Evolutionary conservation across 2,797 vertebrate genomes (phyloP), one percentile per base, ranked within the genome.

Genomic region (Enteromius trimaculatus): DNA sequence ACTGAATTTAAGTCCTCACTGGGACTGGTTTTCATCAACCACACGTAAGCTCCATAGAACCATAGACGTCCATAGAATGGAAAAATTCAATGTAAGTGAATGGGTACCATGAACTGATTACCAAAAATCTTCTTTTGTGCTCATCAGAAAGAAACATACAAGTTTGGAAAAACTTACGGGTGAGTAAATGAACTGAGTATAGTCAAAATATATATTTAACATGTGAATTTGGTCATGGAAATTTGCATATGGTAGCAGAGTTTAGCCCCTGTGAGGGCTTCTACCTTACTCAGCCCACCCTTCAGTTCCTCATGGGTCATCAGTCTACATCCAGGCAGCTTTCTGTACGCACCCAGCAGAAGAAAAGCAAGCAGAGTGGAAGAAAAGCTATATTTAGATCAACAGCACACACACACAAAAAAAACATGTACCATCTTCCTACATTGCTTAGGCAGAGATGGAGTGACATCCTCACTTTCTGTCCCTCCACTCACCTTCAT

Each of bases 311-410:
- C 44, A 65, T 34, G 76, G 84, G 71, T 86, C 82, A 88, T 82
- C 84, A 77, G 70, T 49, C 34, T 19, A 65, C 51, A 71, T 72
- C 42, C 53, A 70, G 70, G 82, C 82, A 53, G 79, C 62, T 55
- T 78, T 83, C 49, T 44, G 62, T 47, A 69, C 37, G 39, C 47
- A 84, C 70, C 77, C 74, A 86, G 68, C 69, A 83, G 68, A 86
- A 70, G 64, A 81, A 78, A 66, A 74, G 71, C 16, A 66, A 84
- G 49, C 47, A 78, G 78, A 81, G 76, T 74, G 80, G 64, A 82
- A 90, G 79, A 89, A 77, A 68, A 69, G 55, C 81, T 94, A 94
- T 91, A 91, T 93, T 91, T 94, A 93, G 93, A 92, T 89, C 39
- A 80, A 87, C 44, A 84, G 75, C 79, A 87, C 81, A 87, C 42